phyloP scores from a whole-genome alignment of 2,888 invertebrate genomes.

The Torymus tubicola region DNA sequence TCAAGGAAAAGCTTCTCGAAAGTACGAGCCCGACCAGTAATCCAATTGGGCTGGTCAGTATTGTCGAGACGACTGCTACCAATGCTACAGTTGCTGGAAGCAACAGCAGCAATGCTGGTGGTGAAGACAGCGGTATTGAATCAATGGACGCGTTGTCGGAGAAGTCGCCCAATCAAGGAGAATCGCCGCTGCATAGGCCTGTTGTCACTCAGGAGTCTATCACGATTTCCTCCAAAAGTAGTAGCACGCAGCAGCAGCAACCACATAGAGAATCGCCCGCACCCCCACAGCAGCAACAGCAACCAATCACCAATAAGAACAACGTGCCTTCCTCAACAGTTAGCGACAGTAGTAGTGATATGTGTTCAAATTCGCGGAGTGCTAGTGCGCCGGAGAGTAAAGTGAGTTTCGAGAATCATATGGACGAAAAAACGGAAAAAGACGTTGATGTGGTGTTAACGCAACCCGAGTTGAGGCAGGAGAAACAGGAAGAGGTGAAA shows the following conservation, averaged over 20 bases:
- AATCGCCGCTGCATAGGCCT: constrained; percentile 81
- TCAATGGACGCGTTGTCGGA: constrained; percentile 96
- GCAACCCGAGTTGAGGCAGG: constrained; percentile 24
- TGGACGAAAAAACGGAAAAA: constrained; percentile 53
- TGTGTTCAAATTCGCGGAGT: constrained; percentile 73
- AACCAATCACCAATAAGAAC: constrained; percentile 76
- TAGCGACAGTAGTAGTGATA: constrained; percentile 71
- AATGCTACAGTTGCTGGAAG: background rate
- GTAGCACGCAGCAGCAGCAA: constrained; percentile 33
- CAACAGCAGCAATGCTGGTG: constrained; percentile 77
- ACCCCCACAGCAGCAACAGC: constrained; percentile 63
- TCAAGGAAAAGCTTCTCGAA: constrained; percentile 80
- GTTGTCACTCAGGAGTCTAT: constrained; percentile 66
- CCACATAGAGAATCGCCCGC: constrained; percentile 42
- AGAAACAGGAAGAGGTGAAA: background rate
- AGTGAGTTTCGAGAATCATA: constrained; percentile 43
- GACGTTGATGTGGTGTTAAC: constrained; percentile 49
- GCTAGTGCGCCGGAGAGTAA: constrained; percentile 16
- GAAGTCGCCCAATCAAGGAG: constrained; percentile 92
- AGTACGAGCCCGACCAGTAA: constrained; percentile 63
- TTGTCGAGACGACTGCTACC: background rate
- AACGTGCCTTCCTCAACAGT: constrained; percentile 76
- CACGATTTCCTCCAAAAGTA: constrained; percentile 25
- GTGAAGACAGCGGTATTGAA: constrained; percentile 94
- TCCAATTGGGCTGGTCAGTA: background rate